These are phyloP conservation scores for Urocynchramus pylzowi DNA, from an alignment of 2,113 vertebrate genomes.

Conservation along the genomic window DNA sequence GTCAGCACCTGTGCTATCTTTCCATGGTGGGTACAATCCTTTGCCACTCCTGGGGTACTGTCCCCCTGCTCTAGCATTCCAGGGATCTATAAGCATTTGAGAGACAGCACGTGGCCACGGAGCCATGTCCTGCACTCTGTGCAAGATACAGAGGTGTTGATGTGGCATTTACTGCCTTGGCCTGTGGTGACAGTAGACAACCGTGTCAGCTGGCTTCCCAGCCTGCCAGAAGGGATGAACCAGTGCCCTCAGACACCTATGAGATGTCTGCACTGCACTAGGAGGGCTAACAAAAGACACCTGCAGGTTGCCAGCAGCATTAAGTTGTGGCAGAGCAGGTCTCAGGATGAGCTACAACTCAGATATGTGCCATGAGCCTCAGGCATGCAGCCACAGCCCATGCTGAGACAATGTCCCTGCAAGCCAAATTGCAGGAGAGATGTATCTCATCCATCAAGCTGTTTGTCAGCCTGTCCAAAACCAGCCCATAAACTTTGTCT, in stretches of 20 bases:
- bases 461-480: not conserved
- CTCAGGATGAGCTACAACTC: not conserved
- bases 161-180: not conserved
- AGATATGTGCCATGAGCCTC: accelerated
- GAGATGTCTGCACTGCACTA: accelerated
- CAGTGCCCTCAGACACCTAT: accelerated
- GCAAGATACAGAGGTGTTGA: not conserved
- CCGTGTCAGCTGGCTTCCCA: not conserved
- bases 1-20: constrained; percentile 96
- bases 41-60: accelerated
- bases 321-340: not conserved
- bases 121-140: not conserved
- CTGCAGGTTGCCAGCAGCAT: not conserved
- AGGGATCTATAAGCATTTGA: accelerated
- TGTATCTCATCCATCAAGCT: not conserved
- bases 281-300: not conserved
- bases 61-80: too few species aligned
- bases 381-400: accelerated
- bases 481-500: not conserved
- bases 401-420: not conserved
- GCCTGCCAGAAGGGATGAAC: not conserved
- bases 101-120: accelerated
- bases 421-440: not conserved
- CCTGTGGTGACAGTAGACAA: not conserved
- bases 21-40: constrained; percentile 86